Base-by-base conservation (phyloP, 2,888 invertebrate species). In the Watsonalla binaria region DNA sequence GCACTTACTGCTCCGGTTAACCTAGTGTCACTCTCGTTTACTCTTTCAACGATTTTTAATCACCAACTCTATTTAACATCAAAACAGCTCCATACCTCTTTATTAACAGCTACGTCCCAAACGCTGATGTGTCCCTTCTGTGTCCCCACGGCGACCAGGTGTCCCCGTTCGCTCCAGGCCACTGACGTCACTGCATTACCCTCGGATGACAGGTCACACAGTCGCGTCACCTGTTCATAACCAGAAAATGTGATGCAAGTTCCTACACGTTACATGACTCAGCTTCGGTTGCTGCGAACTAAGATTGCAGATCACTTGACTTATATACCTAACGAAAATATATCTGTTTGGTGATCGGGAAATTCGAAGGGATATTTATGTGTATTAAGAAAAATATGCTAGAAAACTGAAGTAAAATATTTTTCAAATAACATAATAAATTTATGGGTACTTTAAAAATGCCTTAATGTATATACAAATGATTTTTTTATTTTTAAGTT, bases 91-190 rank as follows among this genome's bases (percentile, higher is more conserved):
- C 24, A 67, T 63, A 93, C 93, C 92, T 96, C 96, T 82, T 98
- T 98, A 73, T 96, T 97, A 15, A 96, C 96, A 51, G 96, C 95
- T 14, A 98, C 98, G 87, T 99, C 99, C 99, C 99, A 99, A 8
- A 99, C 97, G 74, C 99, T 98, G 54, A 99, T 97, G 74, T 97
- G 96, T 52, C 99, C 99, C 76, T 97, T 96, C 90, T 99, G 97
- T 9, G 99, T 99, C 35, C 99, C 99, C 37, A 99, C 99, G 0
- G 99, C 99, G 6, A 99, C 97, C 47, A 96, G 92, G 80, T 98
- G 97, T 11, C 99, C 99, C 65, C 99, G 93, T 79, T 99, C 99
- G 78, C 98, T 97, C 99, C 99, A 99, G 51, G 99, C 97, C 24
- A 99, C 99, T 1, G 99, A 99, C 5, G 99, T 99, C 42, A 99